Base-by-base conservation (phyloP, 1,140 invertebrate species). In the Scaptomyza pallida region DNA sequence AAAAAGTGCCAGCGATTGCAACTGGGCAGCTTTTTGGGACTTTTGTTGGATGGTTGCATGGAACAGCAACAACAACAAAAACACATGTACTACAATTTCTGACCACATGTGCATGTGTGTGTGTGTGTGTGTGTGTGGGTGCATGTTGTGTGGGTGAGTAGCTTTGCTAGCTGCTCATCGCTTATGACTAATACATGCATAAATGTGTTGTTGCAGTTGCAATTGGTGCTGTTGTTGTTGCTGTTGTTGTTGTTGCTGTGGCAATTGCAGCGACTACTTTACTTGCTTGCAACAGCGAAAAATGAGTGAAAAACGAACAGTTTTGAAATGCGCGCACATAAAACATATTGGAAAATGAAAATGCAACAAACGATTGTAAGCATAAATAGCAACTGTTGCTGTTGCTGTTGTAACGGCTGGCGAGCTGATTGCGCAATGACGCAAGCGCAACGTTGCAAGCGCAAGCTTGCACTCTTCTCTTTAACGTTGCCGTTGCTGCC, bases 321-420 rank as follows among this genome's bases (percentile, higher is more conserved):
- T 71, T 71, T 71, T 47, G 68, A 71, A 71, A 71, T 71, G 44
- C 26, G 26, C 51, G 55, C 51, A 71, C 60, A 71, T 64, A 64
- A 55, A 68, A 61, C 57, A 69, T 69, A 62, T 69, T 64, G 51
- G 51, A 57, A 71, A 62, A 71, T 57, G 52, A 67, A 72, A 72
- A 65, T 65, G 68, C 68, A 71, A 59, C 68, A 65, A 71, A 71
- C 60, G 59, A 70, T 70, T 71, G 68, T 65, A 57, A 63, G 43
- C 59, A 70, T 33, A 30, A 64, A 65, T 37, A 51, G 30, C 51
- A 26, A 30, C 33, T 41, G 37, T 30, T 37, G 44, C 26, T 57
- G 52, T 67, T 63, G 60, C 60, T 17, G 67, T 35, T 17, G 67
- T 26, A 70, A 70, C 50, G 40, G 19, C 61, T 45, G 41, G n/a